Percentiles rank a stretch among this genome's conserved stretches.
These are phyloP conservation scores for Sturnira hondurensis DNA, from an alignment of 2,113 vertebrate genomes.

Conservation along the genomic window DNA sequence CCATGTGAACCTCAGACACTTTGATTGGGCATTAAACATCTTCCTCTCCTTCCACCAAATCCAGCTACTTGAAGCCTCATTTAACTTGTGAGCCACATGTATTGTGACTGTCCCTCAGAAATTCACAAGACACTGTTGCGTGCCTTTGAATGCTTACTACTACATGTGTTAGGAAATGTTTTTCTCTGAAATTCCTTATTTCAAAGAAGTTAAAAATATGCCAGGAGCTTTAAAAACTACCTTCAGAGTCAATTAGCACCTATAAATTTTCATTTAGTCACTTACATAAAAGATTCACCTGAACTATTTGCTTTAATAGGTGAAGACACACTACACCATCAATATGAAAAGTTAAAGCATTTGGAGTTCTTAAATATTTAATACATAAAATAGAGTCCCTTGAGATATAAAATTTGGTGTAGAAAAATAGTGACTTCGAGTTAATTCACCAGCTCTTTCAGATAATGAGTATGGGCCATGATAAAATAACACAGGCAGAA, in stretches of 20 bases:
- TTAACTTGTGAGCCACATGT: not conserved
- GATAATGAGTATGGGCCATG: not conserved
- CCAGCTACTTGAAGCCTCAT: not conserved
- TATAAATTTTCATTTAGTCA: not conserved
- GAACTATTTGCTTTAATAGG: not conserved
- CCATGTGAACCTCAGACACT: not conserved
- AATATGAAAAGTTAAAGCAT: not conserved
- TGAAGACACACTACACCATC: not conserved
- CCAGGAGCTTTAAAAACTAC: not conserved
- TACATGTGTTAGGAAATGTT: not conserved
- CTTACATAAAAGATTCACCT: not conserved
- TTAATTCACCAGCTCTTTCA: not conserved
- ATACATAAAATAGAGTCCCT: not conserved
- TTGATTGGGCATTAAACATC: not conserved
- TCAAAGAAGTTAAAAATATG: constrained; percentile 23
- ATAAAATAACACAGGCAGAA: not conserved
- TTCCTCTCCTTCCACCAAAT: not conserved
- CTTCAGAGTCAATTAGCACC: not conserved
- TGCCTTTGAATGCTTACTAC: not conserved
- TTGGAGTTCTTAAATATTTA: not conserved
- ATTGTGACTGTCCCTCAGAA: not conserved
- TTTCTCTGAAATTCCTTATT: not conserved
- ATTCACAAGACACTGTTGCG: not conserved
- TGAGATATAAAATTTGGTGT: not conserved
- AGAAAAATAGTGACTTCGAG: not conserved